A percentile compares a stretch with the other conserved stretches of the same genome.
These are phyloP conservation scores for Apeltes quadracus DNA, from an alignment of 2,113 vertebrate species.

Conservation along the genomic window DNA sequence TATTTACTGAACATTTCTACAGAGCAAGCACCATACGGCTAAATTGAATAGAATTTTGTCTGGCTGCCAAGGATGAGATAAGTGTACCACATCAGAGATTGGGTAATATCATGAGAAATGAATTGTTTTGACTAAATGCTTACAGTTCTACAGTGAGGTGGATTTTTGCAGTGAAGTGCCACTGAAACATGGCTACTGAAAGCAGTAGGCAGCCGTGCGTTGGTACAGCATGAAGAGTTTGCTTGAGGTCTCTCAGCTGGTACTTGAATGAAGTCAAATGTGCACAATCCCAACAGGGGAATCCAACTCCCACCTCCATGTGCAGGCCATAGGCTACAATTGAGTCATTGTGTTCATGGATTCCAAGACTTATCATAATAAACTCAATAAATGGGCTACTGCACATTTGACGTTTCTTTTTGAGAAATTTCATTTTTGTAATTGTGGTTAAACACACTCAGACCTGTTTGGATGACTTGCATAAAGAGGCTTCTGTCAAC, in stretches of 20 bases:
- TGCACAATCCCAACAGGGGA: conserved; percentile 62
- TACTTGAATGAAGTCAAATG: conserved; percentile 52
- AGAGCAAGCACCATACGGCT: conserved; percentile 1
- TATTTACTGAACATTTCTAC: conserved; percentile 71
- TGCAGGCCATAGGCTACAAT: conserved; percentile 74
- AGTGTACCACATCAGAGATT: neutral
- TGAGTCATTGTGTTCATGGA: conserved; percentile 63
- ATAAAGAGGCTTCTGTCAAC: conserved; percentile 3
- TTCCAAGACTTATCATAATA: conserved; percentile 46
- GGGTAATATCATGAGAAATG: too few species aligned
- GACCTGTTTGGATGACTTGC: conserved; percentile 6
- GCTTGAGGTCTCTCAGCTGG: conserved; percentile 57
- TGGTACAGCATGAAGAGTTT: conserved; percentile 42
- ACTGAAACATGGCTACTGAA: conserved; percentile 1
- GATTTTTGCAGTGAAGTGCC: conserved; percentile 5
- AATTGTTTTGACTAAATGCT: neutral
- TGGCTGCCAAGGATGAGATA: neutral
- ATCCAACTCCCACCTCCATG: conserved; percentile 74
- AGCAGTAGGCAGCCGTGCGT: conserved; percentile 20
- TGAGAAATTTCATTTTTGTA: neutral
- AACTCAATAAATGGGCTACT: conserved; percentile 13
- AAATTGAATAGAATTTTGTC: neutral
- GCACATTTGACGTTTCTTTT: conserved; percentile 13
- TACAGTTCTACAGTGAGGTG: neutral
- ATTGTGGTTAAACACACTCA: neutral